A percentile compares a stretch with the other conserved stretches of the same genome.
Evolutionary conservation across 2,113 vertebrate species (phyloP).

Genomic region (Pterocles burchelli): DNA sequence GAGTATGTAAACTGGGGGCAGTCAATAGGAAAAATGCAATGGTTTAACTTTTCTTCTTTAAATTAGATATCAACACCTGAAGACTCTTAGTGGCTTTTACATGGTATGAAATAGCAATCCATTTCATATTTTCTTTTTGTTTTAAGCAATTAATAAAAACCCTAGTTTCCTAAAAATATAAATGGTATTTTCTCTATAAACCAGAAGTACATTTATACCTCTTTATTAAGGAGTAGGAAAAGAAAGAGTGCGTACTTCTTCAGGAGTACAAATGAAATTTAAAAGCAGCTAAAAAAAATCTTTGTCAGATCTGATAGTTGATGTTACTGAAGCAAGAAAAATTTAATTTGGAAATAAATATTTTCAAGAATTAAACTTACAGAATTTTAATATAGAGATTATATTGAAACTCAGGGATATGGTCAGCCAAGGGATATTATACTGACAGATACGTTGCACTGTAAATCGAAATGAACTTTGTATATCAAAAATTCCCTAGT

Average conservation of each 20-base stretch:
- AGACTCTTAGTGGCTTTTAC: neutral
- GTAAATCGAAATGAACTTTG: neutral
- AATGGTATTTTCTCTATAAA: neutral
- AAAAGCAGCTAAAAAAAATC: neutral
- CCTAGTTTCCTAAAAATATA: neutral
- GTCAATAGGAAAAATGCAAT: neutral
- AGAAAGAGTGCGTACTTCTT: neutral
- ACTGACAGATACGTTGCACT: neutral
- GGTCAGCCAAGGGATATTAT: accelerated
- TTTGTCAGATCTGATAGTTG: neutral
- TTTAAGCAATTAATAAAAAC: neutral
- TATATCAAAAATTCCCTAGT: neutral
- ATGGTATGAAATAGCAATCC: neutral
- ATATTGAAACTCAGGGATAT: neutral
- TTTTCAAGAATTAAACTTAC: neutral
- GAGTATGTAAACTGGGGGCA: neutral
- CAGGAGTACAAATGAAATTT: neutral
- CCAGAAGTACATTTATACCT: neutral
- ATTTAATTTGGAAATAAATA: neutral
- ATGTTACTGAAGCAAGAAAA: neutral
- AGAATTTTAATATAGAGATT: neutral
- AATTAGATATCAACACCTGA: neutral
- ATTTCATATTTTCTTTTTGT: neutral
- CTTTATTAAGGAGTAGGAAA: neutral
- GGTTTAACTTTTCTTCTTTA: neutral